phyloP scores from a whole-genome alignment of 2,797 vertebrate species.

The Schizopygopsis pylzovi region DNA sequence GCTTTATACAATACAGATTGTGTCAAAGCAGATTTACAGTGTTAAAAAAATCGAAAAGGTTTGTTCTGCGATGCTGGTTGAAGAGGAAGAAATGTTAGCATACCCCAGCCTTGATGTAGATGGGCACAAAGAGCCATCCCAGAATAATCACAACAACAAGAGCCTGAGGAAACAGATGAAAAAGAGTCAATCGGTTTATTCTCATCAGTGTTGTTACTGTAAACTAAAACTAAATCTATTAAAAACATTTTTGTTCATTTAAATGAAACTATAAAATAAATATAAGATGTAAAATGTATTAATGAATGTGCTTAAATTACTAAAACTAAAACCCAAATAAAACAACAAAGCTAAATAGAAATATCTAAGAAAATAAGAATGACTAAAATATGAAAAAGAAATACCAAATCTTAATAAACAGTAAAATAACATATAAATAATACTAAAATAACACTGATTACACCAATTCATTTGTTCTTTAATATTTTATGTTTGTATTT shows the following conservation, averaged over 20 bases:
- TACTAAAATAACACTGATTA: constrained; percentile 10
- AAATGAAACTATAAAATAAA: background rate
- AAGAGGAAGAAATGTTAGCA: constrained; percentile 59
- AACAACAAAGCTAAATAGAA: background rate
- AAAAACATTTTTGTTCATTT: background rate
- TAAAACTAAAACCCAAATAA: background rate
- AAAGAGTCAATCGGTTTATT: background rate
- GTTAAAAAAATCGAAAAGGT: background rate
- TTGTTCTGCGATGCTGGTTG: constrained; percentile 14
- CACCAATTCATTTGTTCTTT: background rate
- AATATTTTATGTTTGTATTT: background rate
- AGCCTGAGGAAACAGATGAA: constrained; percentile 76
- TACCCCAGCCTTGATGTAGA: constrained; percentile 94
- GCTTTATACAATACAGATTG: background rate
- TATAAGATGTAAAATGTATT: background rate
- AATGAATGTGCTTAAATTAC: background rate
- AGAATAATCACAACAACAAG: constrained; percentile 87
- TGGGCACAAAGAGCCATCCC: constrained; percentile 95
- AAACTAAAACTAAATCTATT: background rate
- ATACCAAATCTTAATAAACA: background rate
- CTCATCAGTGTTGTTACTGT: background rate
- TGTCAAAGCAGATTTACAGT: background rate
- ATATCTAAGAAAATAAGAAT: background rate
- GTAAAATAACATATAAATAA: background rate
- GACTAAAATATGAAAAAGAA: background rate